phyloP scores from a whole-genome alignment of 2,888 invertebrate genomes.

The Synanthedon tipuliformis region DNA sequence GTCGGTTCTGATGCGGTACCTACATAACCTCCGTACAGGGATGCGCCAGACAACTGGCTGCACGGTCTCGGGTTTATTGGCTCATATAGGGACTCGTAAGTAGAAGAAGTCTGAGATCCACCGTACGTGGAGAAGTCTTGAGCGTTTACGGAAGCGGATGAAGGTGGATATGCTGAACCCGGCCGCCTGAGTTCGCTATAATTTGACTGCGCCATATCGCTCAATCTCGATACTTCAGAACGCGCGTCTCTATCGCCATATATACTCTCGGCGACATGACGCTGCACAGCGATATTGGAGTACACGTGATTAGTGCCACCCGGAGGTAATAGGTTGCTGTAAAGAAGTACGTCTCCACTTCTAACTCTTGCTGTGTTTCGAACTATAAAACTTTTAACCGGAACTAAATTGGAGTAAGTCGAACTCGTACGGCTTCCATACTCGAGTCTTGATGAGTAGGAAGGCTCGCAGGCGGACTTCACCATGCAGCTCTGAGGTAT shows the following conservation, averaged over 20 bases:
- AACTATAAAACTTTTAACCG: constrained; percentile 64
- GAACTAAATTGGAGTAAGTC: constrained; percentile 61
- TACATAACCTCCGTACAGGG: constrained; percentile 70
- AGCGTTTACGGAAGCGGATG: constrained; percentile 58
- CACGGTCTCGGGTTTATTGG: constrained; percentile 73
- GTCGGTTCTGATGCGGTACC: constrained; percentile 86
- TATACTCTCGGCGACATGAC: constrained; percentile 66
- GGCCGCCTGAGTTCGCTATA: constrained; percentile 73
- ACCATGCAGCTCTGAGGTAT: constrained; percentile 83
- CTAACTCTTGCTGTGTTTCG: constrained; percentile 47
- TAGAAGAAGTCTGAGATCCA: constrained; percentile 73
- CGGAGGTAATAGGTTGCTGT: constrained; percentile 60
- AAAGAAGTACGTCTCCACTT: constrained; percentile 57
- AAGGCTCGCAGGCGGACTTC: constrained; percentile 79
- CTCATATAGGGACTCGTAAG: constrained; percentile 75
- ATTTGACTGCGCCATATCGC: constrained; percentile 70
- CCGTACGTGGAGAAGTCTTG: constrained; percentile 71
- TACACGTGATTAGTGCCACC: constrained; percentile 64
- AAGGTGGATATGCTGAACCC: constrained; percentile 68
- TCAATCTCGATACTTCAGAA: constrained; percentile 60
- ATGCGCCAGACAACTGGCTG: constrained; percentile 72
- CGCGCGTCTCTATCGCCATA: constrained; percentile 50
- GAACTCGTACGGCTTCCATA: constrained; percentile 57
- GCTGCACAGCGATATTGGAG: constrained; percentile 57
- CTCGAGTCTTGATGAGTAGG: constrained; percentile 80